A percentile compares a stretch with the other conserved stretches of the same genome.
Evolutionary conservation across 2,113 vertebrate genomes (phyloP).

Genomic region (Prinia subflava): DNA sequence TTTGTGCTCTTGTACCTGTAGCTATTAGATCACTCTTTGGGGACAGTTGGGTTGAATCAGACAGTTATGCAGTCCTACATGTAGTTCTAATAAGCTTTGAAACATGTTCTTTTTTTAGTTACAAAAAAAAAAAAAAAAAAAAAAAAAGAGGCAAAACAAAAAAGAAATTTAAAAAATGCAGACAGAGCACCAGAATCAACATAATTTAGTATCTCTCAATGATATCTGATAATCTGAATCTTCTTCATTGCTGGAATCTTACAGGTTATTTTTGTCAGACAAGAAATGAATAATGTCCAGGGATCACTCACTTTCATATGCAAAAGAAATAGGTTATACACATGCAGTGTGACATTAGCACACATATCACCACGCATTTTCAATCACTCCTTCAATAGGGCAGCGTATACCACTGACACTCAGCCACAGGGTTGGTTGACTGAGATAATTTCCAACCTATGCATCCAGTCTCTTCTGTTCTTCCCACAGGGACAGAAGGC

Average conservation of each 20-base stretch:
- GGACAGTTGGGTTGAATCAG: background rate
- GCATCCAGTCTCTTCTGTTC: background rate
- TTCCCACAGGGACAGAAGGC: background rate
- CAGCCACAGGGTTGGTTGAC: background rate
- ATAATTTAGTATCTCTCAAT: background rate
- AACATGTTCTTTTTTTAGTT: background rate
- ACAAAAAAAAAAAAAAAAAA: background rate
- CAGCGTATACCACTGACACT: background rate
- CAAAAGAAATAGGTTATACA: background rate
- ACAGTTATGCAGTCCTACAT: background rate
- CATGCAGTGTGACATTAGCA: background rate
- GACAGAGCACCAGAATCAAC: background rate
- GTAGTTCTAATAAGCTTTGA: background rate
- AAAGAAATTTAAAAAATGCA: fast-evolving
- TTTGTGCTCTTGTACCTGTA: background rate
- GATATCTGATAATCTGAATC: background rate
- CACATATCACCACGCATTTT: background rate
- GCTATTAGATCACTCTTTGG: background rate
- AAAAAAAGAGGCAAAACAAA: background rate
- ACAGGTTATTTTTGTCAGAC: background rate
- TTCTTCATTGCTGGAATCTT: background rate
- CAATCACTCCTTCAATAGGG: background rate
- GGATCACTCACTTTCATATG: background rate
- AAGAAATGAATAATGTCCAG: background rate
- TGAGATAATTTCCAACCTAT: background rate